Evolutionary conservation across 2,797 vertebrate genomes (phyloP).

Genomic region (Molossus alvarezi): DNA sequence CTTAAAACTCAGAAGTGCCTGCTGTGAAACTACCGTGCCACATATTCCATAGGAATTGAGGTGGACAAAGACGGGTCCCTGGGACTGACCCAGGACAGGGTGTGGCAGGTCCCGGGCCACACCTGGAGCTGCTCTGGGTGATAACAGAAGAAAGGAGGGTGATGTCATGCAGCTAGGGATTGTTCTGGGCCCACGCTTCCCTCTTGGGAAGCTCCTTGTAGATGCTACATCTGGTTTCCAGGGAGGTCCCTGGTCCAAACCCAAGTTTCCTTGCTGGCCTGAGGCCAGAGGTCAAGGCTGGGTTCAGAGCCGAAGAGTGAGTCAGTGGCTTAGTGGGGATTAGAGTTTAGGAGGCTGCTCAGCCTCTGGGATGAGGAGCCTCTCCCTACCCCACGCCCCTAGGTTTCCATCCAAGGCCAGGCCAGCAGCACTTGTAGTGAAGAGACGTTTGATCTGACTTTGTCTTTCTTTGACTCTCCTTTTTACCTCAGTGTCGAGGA

Average conservation of each 20-base stretch:
- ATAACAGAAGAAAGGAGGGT: slow-evolving; percentile 33
- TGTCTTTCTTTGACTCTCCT: background rate
- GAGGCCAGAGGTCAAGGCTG: slow-evolving; percentile 70
- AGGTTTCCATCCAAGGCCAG: background rate
- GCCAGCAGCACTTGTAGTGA: background rate
- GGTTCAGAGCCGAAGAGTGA: slow-evolving; percentile 56
- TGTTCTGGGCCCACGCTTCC: background rate
- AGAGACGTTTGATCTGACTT: rapidly evolving
- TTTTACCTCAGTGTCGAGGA: background rate
- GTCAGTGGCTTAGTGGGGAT: slow-evolving; percentile 35
- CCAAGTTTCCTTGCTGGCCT: slow-evolving; percentile 73
- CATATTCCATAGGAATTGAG: background rate
- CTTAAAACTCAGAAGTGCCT: background rate
- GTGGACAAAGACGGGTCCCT: background rate
- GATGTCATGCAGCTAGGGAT: background rate
- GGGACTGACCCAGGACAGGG: background rate
- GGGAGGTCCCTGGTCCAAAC: slow-evolving; percentile 71
- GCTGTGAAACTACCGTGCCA: background rate
- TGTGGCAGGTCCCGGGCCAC: background rate
- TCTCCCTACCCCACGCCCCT: background rate
- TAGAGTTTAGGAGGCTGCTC: slow-evolving; percentile 28
- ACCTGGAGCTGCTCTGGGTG: slow-evolving; percentile 47
- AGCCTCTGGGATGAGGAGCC: background rate
- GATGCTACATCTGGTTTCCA: slow-evolving; percentile 74
- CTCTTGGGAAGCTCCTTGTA: slow-evolving; percentile 54